Conservation (phyloP, 2,888 invertebrate species). For the Lasioglossum oenotherae region DNA sequence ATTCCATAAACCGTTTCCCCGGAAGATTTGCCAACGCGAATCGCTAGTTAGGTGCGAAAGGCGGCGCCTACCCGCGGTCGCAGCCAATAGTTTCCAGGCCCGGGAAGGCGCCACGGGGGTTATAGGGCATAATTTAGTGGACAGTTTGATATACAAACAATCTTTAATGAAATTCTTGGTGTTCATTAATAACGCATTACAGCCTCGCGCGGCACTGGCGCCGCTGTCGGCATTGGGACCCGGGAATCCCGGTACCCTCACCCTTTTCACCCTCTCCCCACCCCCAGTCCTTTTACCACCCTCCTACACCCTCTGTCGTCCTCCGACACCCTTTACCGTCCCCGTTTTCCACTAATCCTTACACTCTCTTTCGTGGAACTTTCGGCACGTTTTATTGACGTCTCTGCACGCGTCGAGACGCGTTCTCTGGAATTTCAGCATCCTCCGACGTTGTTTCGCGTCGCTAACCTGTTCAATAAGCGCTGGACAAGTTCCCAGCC, state of each 20-base stretch:
- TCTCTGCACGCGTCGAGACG: background rate
- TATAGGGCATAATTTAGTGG: slow-evolving; percentile 86
- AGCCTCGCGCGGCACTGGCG: slow-evolving; percentile 77
- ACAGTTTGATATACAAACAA: slow-evolving; percentile 88
- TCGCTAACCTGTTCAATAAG: too few species aligned
- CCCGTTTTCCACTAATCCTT: slow-evolving; percentile 46
- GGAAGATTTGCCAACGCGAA: background rate
- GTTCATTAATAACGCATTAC: slow-evolving; percentile 89
- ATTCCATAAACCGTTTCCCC: background rate
- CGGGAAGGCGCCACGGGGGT: slow-evolving; percentile 80
- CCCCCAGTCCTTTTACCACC: slow-evolving; percentile 4
- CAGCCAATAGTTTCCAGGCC: slow-evolving; percentile 82
- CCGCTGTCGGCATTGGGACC: slow-evolving; percentile 72
- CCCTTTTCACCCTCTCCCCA: slow-evolving; percentile 37
- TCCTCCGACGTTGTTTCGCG: background rate
- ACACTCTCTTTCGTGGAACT: slow-evolving; percentile 36
- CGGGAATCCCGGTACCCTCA: slow-evolving; percentile 66
- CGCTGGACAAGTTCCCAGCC: too few species aligned
- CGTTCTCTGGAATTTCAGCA: background rate
- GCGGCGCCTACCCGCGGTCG: slow-evolving; percentile 45
- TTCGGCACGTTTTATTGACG: slow-evolving; percentile 29
- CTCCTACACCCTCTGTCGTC: slow-evolving; percentile 21
- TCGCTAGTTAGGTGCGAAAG: slow-evolving; percentile 43
- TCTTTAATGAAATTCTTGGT: slow-evolving; percentile 89
- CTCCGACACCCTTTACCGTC: slow-evolving; percentile 67